Evolutionary conservation across 2,888 invertebrate species (phyloP).

Genomic region (Lithophane socia): DNA sequence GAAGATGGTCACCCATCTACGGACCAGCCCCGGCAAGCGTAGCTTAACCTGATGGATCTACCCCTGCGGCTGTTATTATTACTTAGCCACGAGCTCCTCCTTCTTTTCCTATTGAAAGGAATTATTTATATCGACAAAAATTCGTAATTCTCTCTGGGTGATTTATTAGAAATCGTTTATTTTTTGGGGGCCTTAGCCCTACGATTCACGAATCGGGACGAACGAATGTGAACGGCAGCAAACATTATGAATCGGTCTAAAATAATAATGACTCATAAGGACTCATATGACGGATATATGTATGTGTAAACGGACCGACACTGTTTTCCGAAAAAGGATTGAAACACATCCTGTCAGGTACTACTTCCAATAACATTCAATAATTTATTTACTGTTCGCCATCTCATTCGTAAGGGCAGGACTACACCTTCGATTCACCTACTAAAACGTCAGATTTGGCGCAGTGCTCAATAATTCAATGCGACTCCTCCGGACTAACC

Average conservation of each 20-base stretch:
- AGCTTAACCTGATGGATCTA: too few species aligned
- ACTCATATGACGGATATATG: too few species aligned
- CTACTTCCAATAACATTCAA: not conserved
- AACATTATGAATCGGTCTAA: not conserved
- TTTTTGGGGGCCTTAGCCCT: not conserved
- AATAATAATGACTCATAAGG: not conserved
- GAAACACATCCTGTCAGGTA: not conserved
- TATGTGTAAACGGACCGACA: too few species aligned
- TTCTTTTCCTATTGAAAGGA: too few species aligned
- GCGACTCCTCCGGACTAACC: constrained; percentile 28
- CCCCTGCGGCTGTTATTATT: too few species aligned
- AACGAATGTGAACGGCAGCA: not conserved
- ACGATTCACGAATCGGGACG: not conserved
- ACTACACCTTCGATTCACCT: constrained; percentile 15
- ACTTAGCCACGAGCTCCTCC: too few species aligned
- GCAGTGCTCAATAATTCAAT: constrained; percentile 58
- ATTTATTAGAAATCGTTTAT: not conserved
- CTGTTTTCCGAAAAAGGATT: not conserved
- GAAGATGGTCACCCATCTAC: too few species aligned
- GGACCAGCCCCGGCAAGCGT: too few species aligned
- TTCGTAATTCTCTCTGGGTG: not conserved
- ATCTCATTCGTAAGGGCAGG: not conserved
- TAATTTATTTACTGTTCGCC: constrained; percentile 1
- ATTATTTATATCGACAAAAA: not conserved
- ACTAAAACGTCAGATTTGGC: constrained; percentile 39